Evolutionary conservation across 2,113 vertebrate genomes (phyloP).

Genomic region (Mormyrus lacerda): DNA sequence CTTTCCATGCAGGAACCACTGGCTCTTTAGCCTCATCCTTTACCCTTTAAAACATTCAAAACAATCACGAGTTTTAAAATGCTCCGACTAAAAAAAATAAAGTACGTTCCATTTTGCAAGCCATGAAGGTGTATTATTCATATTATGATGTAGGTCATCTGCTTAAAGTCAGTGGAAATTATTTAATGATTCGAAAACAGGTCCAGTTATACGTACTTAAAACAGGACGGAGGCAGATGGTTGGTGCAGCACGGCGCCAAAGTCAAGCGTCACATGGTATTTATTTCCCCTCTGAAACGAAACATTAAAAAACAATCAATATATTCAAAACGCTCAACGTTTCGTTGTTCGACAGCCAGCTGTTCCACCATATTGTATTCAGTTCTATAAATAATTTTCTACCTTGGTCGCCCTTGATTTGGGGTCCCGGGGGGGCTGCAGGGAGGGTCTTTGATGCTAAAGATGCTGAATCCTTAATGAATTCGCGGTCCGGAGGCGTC

Average conservation of each 20-base stretch:
- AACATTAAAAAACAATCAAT: constrained; percentile 15
- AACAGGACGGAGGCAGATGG: neutral
- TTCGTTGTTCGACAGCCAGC: constrained; percentile 3
- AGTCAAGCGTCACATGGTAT: neutral
- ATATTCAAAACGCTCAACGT: neutral
- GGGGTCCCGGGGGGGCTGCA: neutral
- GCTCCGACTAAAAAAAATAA: neutral
- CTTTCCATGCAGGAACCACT: neutral
- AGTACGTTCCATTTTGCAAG: neutral
- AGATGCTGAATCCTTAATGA: neutral
- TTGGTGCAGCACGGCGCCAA: neutral
- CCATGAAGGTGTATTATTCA: neutral
- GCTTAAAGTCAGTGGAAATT: neutral
- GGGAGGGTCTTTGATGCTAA: neutral
- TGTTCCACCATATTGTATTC: neutral
- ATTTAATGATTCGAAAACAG: neutral
- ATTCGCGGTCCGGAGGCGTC: neutral
- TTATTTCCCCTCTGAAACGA: neutral
- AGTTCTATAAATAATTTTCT: constrained; percentile 5
- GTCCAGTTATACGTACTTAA: constrained; percentile 9
- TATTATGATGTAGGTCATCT: neutral
- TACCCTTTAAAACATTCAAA: neutral
- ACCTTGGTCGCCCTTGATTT: constrained; percentile 12
- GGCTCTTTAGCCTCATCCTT: neutral
- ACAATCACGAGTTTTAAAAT: neutral